These are phyloP conservation scores for Phragmatobia fuliginosa DNA, from an alignment of 2,888 invertebrate genomes.

Conservation along the genomic window DNA sequence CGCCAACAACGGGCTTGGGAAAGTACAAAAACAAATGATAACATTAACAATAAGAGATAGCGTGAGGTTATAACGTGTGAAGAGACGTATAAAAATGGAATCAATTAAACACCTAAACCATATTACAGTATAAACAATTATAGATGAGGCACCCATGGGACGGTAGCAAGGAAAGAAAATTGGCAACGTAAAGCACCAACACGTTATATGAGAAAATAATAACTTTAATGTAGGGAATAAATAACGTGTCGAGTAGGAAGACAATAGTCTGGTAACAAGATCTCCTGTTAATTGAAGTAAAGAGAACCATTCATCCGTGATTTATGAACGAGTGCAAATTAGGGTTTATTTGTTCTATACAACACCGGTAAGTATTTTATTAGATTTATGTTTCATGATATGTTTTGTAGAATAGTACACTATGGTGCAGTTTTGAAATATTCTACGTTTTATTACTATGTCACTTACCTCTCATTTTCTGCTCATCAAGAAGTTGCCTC, in stretches of 20 bases:
- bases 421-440: slow-evolving; percentile 7
- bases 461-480: slow-evolving; percentile 96
- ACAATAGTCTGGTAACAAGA: slow-evolving; percentile 83
- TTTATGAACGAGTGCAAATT: slow-evolving; percentile 81
- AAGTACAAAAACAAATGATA: slow-evolving; percentile 67
- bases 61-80: slow-evolving; percentile 68
- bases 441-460: background rate
- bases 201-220: slow-evolving; percentile 78
- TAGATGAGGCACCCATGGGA: slow-evolving; percentile 71
- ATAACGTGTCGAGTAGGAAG: slow-evolving; percentile 77
- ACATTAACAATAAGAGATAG: slow-evolving; percentile 62
- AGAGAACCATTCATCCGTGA: slow-evolving; percentile 69
- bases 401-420: slow-evolving; percentile 25
- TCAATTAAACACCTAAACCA: slow-evolving; percentile 72
- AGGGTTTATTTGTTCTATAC: slow-evolving; percentile 73
- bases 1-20: slow-evolving; percentile 68
- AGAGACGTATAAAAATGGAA: slow-evolving; percentile 73
- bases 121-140: slow-evolving; percentile 72
- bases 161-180: slow-evolving; percentile 76
- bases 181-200: slow-evolving; percentile 67
- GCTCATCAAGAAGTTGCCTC: slow-evolving; percentile 96
- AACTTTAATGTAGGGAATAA: slow-evolving; percentile 83
- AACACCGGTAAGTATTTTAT: slow-evolving; percentile 48
- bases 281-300: slow-evolving; percentile 81
- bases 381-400: slow-evolving; percentile 28